Conservation (phyloP, 2,888 invertebrate species). For the Mayetiola destructor region DNA sequence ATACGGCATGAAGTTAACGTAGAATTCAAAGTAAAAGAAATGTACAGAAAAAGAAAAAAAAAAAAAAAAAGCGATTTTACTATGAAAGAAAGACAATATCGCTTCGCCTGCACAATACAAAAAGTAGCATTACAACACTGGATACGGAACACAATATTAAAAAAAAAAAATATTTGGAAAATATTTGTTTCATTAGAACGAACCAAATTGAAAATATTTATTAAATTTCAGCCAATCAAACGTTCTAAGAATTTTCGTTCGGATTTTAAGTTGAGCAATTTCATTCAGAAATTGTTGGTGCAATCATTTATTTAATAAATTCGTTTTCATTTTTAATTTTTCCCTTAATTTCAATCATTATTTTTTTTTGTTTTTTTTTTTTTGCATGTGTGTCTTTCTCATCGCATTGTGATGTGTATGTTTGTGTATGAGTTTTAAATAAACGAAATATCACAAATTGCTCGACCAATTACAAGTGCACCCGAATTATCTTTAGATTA, state of each 20-base stretch:
- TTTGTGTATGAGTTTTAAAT: background rate
- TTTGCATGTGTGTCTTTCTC: background rate
- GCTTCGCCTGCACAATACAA: conserved; percentile 2
- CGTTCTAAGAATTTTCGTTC: too few species aligned
- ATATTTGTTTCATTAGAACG: background rate
- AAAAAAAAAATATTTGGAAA: background rate
- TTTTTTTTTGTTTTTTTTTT: background rate
- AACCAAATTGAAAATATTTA: background rate
- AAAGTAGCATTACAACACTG: too few species aligned
- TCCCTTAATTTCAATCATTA: background rate
- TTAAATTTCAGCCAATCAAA: background rate
- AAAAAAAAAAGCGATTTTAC: background rate
- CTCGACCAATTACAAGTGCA: background rate
- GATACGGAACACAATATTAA: background rate
- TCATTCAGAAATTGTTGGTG: too few species aligned
- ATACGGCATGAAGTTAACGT: too few species aligned
- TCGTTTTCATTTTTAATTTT: background rate
- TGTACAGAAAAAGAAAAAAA: background rate
- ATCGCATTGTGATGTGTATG: background rate
- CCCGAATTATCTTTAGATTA: too few species aligned
- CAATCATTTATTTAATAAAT: too few species aligned
- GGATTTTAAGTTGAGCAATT: too few species aligned
- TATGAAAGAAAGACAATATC: background rate
- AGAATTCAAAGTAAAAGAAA: too few species aligned
- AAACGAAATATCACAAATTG: background rate